Conservation (phyloP, 2,888 invertebrate species). For the Meganola albula region DNA sequence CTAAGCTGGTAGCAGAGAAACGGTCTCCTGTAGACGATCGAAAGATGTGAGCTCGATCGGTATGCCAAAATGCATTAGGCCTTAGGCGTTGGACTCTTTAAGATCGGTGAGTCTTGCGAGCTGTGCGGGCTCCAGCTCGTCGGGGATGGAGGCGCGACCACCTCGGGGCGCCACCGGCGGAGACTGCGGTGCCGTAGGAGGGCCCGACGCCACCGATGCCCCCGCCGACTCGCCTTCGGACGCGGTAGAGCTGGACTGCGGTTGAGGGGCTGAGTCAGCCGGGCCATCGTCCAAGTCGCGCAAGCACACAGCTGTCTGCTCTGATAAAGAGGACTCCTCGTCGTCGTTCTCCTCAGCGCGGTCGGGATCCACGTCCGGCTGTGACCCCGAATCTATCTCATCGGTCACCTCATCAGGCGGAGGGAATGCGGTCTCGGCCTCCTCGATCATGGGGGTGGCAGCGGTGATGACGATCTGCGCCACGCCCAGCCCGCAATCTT, state of each 20-base stretch:
- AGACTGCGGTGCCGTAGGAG: slow-evolving; percentile 71
- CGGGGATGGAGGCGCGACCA: slow-evolving; percentile 89
- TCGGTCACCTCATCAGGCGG: slow-evolving; percentile 44
- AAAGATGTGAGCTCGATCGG: slow-evolving; percentile 14
- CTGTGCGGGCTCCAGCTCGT: slow-evolving; percentile 92
- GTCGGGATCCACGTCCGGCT: slow-evolving; percentile 70
- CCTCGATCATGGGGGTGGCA: slow-evolving; percentile 94
- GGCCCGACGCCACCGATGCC: slow-evolving; percentile 77
- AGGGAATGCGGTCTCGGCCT: slow-evolving; percentile 88
- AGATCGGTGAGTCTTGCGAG: slow-evolving; percentile 91
- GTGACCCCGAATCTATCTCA: slow-evolving; percentile 27
- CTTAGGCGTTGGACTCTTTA: slow-evolving; percentile 93
- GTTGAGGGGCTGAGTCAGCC: slow-evolving; percentile 75
- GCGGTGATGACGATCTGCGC: slow-evolving; percentile 95
- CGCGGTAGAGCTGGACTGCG: slow-evolving; percentile 81
- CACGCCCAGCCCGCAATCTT: slow-evolving; percentile 85
- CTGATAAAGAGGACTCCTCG: slow-evolving; percentile 68
- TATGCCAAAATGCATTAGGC: slow-evolving; percentile 17
- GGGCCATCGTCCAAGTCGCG: slow-evolving; percentile 74
- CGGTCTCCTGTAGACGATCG: slow-evolving; percentile 35
- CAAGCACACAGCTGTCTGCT: slow-evolving; percentile 67
- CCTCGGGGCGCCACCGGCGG: slow-evolving; percentile 85
- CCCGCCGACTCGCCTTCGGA: slow-evolving; percentile 82
- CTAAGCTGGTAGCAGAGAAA: slow-evolving; percentile 36
- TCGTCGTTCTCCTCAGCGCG: slow-evolving; percentile 56